Evolutionary conservation across 2,888 invertebrate genomes (phyloP).

Genomic region (Myathropa florea): DNA sequence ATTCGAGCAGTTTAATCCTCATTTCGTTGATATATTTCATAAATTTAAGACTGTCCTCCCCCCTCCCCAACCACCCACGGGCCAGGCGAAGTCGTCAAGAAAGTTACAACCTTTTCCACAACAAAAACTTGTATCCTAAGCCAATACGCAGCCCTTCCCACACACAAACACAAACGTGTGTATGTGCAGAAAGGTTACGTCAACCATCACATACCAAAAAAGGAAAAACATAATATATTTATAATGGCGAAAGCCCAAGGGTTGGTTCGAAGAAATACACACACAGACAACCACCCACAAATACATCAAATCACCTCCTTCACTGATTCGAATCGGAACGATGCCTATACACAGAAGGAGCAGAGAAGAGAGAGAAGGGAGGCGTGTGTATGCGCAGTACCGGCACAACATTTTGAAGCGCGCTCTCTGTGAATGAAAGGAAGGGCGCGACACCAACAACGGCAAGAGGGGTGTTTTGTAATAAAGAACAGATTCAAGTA

Average conservation of each 20-base stretch:
- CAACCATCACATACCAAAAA: conserved; percentile 22
- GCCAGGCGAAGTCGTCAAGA: no score
- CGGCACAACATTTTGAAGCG: not conserved
- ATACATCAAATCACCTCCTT: not conserved
- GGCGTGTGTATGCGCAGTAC: not conserved
- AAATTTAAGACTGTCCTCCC: no score
- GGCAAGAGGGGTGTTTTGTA: not conserved
- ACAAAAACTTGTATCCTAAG: no score
- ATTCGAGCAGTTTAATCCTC: not conserved
- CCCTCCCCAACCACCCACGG: no score
- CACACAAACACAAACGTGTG: no score
- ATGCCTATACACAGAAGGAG: not conserved
- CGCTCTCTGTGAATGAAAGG: not conserved
- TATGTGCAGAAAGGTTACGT: conserved; percentile 18
- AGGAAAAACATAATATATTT: conserved; percentile 31
- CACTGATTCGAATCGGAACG: not conserved
- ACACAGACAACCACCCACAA: not conserved
- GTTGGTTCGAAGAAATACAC: not conserved
- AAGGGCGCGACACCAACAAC: not conserved
- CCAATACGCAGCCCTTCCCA: no score
- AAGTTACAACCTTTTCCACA: no score
- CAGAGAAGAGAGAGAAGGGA: not conserved
- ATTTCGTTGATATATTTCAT: not conserved
- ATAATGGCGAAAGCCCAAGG: conserved; percentile 15
- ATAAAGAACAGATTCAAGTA: not conserved